Evolutionary conservation across 2,113 vertebrate species (phyloP).

Genomic region (cat (Felis catus)): F.catus_Fca126_mat1.0 CM031412.1:118954001-118954500

Average conservation of each 20-base stretch:
- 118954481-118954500: not conserved
- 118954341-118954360: conserved; percentile 16
- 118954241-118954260: not conserved
- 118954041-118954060: not conserved
- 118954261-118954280: not conserved
- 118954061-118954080: not conserved
- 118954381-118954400: not conserved
- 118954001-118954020: conserved; percentile 13
- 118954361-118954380: not conserved
- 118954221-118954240: conserved; percentile 10
- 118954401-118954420: not conserved
- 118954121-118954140: not conserved
- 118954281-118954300: not conserved
- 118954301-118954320: not conserved
- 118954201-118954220: not conserved
- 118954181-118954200: not conserved
- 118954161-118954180: not conserved
- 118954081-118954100: not conserved
- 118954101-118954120: not conserved
- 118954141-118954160: not conserved
- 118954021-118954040: not conserved
- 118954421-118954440: not conserved
- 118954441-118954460: not conserved
- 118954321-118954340: not conserved
- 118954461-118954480: not conserved